Percentiles rank a stretch among this genome's conserved stretches.
phyloP scores from a whole-genome alignment of 2,888 invertebrate genomes.

The Rotaria magnacalcarata region DNA sequence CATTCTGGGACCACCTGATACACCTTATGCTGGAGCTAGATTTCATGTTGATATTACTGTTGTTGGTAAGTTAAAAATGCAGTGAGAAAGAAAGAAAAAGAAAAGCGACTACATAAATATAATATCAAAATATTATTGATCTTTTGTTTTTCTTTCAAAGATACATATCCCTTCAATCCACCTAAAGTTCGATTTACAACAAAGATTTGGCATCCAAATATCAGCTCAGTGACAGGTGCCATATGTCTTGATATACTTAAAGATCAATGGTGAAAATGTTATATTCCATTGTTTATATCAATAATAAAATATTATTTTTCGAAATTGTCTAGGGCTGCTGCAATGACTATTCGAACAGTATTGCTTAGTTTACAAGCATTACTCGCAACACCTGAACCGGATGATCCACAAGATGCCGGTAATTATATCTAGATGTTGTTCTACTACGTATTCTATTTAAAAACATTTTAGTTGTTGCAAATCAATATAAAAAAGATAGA shows the following conservation, averaged over 20 bases:
- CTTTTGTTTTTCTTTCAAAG: constrained; percentile 65
- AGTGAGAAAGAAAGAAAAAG: not conserved
- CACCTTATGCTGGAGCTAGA: constrained; percentile 69
- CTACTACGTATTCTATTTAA: not conserved
- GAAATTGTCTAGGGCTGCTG: constrained; percentile 69
- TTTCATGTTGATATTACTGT: constrained; percentile 25
- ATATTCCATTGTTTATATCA: too few relatives aligned
- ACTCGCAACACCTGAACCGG: constrained; percentile 64
- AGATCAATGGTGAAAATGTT: constrained; percentile 61
- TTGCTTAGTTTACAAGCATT: constrained; percentile 89
- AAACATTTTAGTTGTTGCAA: constrained; percentile 74
- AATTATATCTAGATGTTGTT: not conserved
- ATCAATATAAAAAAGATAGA: constrained; percentile 83
- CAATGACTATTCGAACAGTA: constrained; percentile 92
- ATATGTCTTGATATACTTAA: constrained; percentile 97
- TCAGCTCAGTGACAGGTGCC: constrained; percentile 89
- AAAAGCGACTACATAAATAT: not conserved
- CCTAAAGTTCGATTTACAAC: constrained; percentile 96
- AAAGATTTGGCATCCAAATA: constrained; percentile 99
- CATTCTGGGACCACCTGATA: constrained; percentile 95
- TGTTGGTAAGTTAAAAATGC: not conserved
- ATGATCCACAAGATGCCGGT: constrained; percentile 65
- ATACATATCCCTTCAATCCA: constrained; percentile 98
- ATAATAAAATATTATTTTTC: too few relatives aligned
- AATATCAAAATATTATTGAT: not conserved